phyloP scores from a whole-genome alignment of 1,140 invertebrate species.

The Drosophila triauraria region DNA sequence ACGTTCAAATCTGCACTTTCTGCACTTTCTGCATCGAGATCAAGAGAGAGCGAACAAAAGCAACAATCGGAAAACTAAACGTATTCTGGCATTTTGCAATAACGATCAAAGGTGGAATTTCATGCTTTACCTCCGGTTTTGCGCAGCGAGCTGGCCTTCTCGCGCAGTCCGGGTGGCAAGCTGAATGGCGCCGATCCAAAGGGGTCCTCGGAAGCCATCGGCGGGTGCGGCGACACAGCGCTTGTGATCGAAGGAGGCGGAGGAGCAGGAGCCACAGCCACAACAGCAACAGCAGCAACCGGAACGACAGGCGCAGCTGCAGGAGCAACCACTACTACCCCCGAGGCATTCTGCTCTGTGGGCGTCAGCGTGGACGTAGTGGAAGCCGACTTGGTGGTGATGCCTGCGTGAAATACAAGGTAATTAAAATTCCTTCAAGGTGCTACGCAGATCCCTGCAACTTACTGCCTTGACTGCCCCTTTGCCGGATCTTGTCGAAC shows the following conservation, averaged over 20 bases:
- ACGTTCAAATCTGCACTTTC: slow-evolving; percentile 75
- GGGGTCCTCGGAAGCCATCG: slow-evolving; percentile 89
- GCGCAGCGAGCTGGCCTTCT: slow-evolving; percentile 86
- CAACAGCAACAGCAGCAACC: not conserved
- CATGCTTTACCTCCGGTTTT: slow-evolving; percentile 88
- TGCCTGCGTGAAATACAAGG: slow-evolving; percentile 44
- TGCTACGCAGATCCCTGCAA: slow-evolving; percentile 21
- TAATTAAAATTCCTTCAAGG: no score
- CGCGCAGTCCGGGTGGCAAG: slow-evolving; percentile 88
- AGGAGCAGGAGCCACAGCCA: slow-evolving; percentile 80
- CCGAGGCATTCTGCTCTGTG: slow-evolving; percentile 65
- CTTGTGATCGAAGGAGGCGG: slow-evolving; percentile 11
- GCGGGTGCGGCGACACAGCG: slow-evolving; percentile 56
- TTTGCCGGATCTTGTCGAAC: slow-evolving; percentile 93
- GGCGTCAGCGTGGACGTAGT: slow-evolving; percentile 82
- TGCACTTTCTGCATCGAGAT: slow-evolving; percentile 79
- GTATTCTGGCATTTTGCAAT: slow-evolving; percentile 67
- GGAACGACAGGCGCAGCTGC: slow-evolving; percentile 6
- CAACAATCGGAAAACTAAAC: slow-evolving; percentile 83
- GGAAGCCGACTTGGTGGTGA: slow-evolving; percentile 81
- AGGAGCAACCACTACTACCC: not conserved
- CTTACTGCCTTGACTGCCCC: slow-evolving; percentile 92
- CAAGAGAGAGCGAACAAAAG: slow-evolving; percentile 79
- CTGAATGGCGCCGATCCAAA: slow-evolving; percentile 93
- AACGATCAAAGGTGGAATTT: slow-evolving; percentile 78